These are phyloP conservation scores for Malurus elegans DNA, from an alignment of 2,113 vertebrate species.

Conservation along the genomic window DNA sequence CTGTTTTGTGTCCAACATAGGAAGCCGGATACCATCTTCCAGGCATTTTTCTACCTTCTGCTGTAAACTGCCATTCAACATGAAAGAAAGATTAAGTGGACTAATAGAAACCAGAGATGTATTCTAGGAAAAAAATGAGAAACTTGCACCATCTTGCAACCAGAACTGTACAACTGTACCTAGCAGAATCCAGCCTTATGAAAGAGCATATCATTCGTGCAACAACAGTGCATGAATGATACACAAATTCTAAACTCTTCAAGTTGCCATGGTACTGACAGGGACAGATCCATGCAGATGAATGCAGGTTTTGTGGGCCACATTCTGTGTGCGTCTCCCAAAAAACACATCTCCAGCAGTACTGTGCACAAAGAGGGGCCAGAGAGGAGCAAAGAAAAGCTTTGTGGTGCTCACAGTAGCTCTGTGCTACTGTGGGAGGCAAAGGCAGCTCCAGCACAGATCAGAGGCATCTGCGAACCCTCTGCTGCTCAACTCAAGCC, in stretches of 20 bases:
- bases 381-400: neutral
- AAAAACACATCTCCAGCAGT: neutral
- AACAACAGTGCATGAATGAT: neutral
- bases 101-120: neutral
- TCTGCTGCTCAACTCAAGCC: neutral
- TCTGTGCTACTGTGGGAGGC: neutral
- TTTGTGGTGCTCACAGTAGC: neutral
- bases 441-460: neutral
- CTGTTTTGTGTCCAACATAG: conserved; percentile 89
- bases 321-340: neutral
- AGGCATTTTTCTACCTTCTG: conserved; percentile 94
- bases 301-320: neutral
- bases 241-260: neutral
- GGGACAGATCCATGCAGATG: neutral
- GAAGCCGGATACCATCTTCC: conserved; percentile 90
- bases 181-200: neutral
- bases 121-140: neutral
- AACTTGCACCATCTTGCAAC: neutral
- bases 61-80: conserved; percentile 81
- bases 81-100: neutral
- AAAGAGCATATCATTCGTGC: neutral
- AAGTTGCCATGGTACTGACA: neutral
- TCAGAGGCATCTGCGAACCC: neutral
- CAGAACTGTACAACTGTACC: neutral
- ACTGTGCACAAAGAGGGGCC: neutral